Percentiles rank a stretch among this genome's conserved stretches.
Conservation (phyloP, 2,113 vertebrate genomes). For the Glareola pratincola region DNA sequence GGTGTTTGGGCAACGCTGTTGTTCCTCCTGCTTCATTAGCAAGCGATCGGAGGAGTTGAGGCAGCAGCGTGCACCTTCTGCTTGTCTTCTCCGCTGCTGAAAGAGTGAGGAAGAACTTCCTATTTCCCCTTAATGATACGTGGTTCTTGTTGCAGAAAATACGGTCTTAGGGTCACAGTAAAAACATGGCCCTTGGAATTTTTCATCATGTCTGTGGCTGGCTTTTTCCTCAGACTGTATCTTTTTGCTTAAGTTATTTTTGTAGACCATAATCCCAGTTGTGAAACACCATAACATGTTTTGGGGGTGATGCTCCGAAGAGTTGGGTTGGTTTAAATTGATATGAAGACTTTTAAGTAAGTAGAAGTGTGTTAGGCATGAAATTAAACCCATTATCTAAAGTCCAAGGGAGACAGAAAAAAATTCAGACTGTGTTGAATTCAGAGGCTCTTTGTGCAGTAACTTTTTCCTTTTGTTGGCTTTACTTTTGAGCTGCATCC, state of each 20-base stretch:
- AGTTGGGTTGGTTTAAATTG: neutral
- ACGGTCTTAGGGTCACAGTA: neutral
- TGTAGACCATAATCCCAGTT: neutral
- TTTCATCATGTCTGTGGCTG: neutral
- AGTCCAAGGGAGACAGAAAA: neutral
- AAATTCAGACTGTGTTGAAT: neutral
- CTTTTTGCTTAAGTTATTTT: neutral
- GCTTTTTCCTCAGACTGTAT: neutral
- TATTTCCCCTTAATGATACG: neutral
- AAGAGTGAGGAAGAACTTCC: neutral
- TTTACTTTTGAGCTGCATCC: neutral
- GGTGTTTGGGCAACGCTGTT: neutral
- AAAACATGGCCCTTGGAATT: neutral
- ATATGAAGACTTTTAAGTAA: neutral
- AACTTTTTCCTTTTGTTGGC: neutral
- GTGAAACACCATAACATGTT: neutral
- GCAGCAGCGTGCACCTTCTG: neutral
- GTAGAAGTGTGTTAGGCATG: neutral
- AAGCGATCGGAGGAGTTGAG: neutral
- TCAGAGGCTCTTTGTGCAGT: neutral
- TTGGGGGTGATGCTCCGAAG: neutral
- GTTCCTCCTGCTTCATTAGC: neutral
- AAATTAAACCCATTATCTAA: neutral
- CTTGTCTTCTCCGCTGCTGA: neutral
- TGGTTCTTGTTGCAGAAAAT: neutral